phyloP scores from a whole-genome alignment of 2,888 invertebrate genomes.

The Macrosiphum euphorbiae region DNA sequence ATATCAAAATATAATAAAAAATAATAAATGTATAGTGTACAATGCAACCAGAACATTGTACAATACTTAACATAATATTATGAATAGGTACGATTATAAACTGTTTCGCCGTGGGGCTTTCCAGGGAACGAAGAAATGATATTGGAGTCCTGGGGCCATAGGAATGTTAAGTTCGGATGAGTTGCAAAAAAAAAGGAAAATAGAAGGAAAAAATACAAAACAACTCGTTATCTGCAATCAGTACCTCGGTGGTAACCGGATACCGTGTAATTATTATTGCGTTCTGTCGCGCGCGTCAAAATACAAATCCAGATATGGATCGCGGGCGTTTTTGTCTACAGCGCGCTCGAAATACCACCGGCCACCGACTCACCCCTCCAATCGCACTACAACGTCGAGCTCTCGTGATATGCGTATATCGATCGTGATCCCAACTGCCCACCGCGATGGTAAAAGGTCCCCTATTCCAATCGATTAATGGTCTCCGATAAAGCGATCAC shows the following conservation, averaged over 20 bases:
- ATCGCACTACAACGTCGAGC: background rate
- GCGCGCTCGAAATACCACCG: conserved; percentile 39
- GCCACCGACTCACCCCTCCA: background rate
- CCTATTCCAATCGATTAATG: conserved; percentile 56
- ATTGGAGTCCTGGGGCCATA: background rate
- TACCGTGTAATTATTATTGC: conserved; percentile 57
- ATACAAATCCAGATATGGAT: conserved; percentile 52
- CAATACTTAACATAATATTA: background rate
- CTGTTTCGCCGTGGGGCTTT: background rate
- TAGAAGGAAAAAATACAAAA: background rate
- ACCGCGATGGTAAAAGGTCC: conserved; percentile 46
- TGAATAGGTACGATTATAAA: background rate
- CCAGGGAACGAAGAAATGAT: background rate
- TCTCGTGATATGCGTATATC: conserved; percentile 39
- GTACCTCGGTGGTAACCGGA: conserved; percentile 36
- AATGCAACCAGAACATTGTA: background rate
- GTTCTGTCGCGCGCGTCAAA: conserved; percentile 59
- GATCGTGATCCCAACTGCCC: conserved; percentile 55
- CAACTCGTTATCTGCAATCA: conserved; percentile 41
- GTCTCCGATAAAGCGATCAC: conserved; percentile 61
- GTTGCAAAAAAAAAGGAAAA: conserved; percentile 23
- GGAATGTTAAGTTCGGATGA: conserved; percentile 27
- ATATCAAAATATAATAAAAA: conserved; percentile 37
- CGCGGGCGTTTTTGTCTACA: conserved; percentile 52
- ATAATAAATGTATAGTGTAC: background rate